Evolutionary conservation across 2,113 vertebrate species (phyloP), one percentile per base, ranked within the genome.

Genomic region (Actenoides lindsayi): DNA sequence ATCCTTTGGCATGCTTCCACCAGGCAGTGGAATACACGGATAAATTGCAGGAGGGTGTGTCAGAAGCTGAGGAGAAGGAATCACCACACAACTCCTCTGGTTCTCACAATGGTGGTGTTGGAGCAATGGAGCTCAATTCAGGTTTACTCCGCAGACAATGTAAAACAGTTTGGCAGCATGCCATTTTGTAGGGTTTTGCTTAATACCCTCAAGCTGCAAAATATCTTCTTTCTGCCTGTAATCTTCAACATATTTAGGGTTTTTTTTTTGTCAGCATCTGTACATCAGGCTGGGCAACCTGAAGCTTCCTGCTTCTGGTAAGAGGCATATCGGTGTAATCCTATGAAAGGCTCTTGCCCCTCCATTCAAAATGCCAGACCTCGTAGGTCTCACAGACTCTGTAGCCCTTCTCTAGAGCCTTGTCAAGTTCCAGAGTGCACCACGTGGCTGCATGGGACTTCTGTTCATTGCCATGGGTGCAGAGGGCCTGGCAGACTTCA

Each of bases 1-100:
- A 8, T 35, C 31, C 81, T 63, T 53, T 18, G 9, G 53, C 13
- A 1, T 64, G 31, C 39, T 90, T 75, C 67, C 19, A 21, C 7
- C 1, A 1, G 39, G 10, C 54, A n/a, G 16, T 17, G 50, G 31
- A 51, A 51, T 51, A 13, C 10, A 5, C 16, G 33, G 62, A 41
- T 37, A 23, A 54, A 33, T 75, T 9, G 2, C 24, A 60, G 41
- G 56, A 33, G 42, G 17, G 11, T 2, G 5, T 0, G 0, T 21
- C 31, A 70, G 81, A 70, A 86, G 39, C 85, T 27, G 41, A 16
- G 16, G 13, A n/a, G 46, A 70, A 83, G 41, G 46, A 13, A 30
- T 50, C 59, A 59, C n/a, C 3, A 1, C 39, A 15, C 13, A 71
- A 2, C 31, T 63, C 64, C 42, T 44, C 78, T 86, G 39, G 16